phyloP scores from a whole-genome alignment of 2,797 vertebrate species.

The Labeo calbasu region DNA sequence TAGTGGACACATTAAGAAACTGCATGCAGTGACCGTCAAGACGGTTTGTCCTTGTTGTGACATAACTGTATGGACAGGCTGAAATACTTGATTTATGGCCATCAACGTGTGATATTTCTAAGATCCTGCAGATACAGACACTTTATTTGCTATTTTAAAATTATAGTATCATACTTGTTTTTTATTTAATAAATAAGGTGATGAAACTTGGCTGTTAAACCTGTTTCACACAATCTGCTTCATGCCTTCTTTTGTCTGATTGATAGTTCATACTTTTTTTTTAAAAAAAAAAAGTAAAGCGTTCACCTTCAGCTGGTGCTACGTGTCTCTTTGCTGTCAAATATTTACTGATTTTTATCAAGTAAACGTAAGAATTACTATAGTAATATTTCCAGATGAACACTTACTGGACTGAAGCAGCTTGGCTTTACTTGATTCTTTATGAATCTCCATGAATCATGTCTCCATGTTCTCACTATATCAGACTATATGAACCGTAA shows the following conservation, averaged over 20 bases:
- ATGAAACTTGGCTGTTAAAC: too few relatives aligned
- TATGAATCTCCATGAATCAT: too few relatives aligned
- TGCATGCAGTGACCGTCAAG: neutral
- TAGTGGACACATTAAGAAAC: slow-evolving; percentile 42
- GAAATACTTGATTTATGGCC: neutral
- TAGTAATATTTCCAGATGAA: neutral
- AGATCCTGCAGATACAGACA: neutral
- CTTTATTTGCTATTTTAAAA: neutral
- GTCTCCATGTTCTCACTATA: neutral
- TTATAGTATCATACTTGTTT: neutral
- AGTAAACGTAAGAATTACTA: neutral
- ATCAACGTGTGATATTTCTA: neutral
- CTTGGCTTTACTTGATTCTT: neutral
- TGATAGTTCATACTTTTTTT: neutral
- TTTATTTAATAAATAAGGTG: neutral
- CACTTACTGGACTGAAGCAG: neutral
- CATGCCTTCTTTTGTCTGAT: neutral
- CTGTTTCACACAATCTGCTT: neutral
- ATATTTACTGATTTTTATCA: neutral
- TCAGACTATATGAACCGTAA: neutral
- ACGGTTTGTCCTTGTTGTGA: neutral
- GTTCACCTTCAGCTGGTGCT: too few relatives aligned
- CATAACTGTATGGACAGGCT: neutral
- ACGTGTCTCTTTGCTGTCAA: too few relatives aligned
- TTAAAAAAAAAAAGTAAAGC: too few relatives aligned